Conservation (phyloP, 1,140 invertebrate species). For the Cheumatopsyche charites region DNA sequence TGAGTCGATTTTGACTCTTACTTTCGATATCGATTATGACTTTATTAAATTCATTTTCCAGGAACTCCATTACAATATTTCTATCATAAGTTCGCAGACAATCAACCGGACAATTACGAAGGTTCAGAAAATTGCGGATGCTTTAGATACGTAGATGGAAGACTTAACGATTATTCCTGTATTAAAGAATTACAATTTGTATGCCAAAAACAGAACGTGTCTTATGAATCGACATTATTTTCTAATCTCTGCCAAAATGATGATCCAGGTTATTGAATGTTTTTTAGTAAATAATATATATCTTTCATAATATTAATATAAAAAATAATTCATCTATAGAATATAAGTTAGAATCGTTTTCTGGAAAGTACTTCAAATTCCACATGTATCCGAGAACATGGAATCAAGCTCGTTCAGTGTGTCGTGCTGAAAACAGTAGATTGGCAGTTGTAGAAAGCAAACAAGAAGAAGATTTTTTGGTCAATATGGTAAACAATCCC, state of each 20-base stretch:
- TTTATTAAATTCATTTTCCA: conserved; percentile 1
- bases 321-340: background rate
- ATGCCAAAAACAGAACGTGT: background rate
- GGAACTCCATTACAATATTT: background rate
- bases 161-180: conserved; percentile 48
- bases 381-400: conserved; percentile 26
- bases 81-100: conserved; percentile 50
- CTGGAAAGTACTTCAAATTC: conserved; percentile 5
- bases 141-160: conserved; percentile 47
- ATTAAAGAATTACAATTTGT: background rate
- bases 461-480: background rate
- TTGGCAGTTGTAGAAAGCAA: conserved; percentile 41
- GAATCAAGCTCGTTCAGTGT: conserved; percentile 29
- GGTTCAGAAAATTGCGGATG: conserved; percentile 52
- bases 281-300: too few relatives aligned
- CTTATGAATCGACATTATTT: background rate
- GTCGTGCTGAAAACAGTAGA: conserved; percentile 37
- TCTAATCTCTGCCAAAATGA: background rate
- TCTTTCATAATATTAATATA: too few relatives aligned
- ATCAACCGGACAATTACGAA: conserved; percentile 51
- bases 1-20: too few relatives aligned
- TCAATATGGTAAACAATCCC: conserved; percentile 15
- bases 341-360: background rate
- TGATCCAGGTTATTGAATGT: background rate
- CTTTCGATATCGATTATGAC: too few relatives aligned